Conservation (phyloP, 2,113 vertebrate species). For the Pollimyrus isidori region DNA sequence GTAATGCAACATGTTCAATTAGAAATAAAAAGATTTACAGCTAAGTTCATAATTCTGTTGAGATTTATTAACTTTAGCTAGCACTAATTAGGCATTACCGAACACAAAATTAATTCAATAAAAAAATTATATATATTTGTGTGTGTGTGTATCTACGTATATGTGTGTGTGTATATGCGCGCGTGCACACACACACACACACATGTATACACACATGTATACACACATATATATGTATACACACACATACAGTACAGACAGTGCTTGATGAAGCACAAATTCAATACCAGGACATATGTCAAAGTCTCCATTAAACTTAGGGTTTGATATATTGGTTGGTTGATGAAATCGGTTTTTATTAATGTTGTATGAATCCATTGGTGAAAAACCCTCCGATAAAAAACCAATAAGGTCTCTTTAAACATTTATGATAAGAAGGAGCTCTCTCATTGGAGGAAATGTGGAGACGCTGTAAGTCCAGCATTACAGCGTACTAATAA, state of each 20-base stretch:
- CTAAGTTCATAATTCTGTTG: neutral
- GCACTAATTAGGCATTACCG: neutral
- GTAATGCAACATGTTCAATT: neutral
- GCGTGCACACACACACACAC: no score
- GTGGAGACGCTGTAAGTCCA: neutral
- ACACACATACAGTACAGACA: neutral
- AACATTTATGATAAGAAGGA: neutral
- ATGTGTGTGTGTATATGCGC: no score
- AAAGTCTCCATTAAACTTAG: neutral
- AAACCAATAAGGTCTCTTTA: neutral
- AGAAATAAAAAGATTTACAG: neutral
- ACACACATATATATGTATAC: neutral
- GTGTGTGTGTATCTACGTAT: no score
- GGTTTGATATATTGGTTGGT: neutral
- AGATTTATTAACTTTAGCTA: neutral
- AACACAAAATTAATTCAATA: neutral
- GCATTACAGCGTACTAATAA: neutral
- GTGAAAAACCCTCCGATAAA: neutral
- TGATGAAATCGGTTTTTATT: neutral
- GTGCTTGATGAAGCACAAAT: neutral
- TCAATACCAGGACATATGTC: neutral
- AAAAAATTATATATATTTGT: neutral
- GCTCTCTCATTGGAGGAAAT: neutral
- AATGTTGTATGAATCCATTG: neutral
- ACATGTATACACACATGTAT: neutral